Base-by-base conservation (phyloP, 2,113 vertebrate genomes). In the Lathamus discolor region DNA sequence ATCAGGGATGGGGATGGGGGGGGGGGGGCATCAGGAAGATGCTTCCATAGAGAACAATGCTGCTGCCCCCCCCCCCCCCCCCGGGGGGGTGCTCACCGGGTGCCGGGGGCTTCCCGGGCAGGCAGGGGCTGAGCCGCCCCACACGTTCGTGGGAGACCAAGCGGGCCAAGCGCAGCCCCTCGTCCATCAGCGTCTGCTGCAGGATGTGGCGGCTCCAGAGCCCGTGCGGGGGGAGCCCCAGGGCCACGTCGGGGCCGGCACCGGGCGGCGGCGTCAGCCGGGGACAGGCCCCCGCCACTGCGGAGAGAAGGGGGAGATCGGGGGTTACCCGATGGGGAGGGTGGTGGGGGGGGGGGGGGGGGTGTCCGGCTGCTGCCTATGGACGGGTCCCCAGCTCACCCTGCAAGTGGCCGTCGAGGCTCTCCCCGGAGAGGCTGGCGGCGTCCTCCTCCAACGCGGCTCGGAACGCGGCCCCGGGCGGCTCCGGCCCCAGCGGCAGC, bases 101-200 rank as follows among this genome's bases (percentile, higher is more conserved):
- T 35, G 97, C 97, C 48, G 98, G 98, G 90, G 98, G 97, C 94
- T 98, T 98, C 44, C 98, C 99, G 49, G 98, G 98, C 92, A 98
- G 97, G 92, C 98, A 98, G 90, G 99, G 98, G 97, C 98, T 99
- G 98, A 99, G 96, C 94, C 98, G 98, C 93, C 98, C 98, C 91
- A 97, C 94, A 3, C 98, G 98, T 72, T 99, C 99, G 55, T 99
- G 98, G 43, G 99, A 99, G 89, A 99, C 99, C 97, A 99, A 98
- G 86, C 99, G 98, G 92, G 99, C 99, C 98, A 99, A 96, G 97
- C 99, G 98, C 97, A 99, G 98, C 95, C 99, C 99, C 98, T 99
- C 99, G 25, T 99, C 99, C 99, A 99, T 99, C 95, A 99, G 98
- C 28, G 99, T 99, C 98, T 99, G 99, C 97, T 99, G 99, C 94